These are phyloP conservation scores for Timema cristinae DNA, from an alignment of 2,888 invertebrate genomes.

Conservation along the genomic window DNA sequence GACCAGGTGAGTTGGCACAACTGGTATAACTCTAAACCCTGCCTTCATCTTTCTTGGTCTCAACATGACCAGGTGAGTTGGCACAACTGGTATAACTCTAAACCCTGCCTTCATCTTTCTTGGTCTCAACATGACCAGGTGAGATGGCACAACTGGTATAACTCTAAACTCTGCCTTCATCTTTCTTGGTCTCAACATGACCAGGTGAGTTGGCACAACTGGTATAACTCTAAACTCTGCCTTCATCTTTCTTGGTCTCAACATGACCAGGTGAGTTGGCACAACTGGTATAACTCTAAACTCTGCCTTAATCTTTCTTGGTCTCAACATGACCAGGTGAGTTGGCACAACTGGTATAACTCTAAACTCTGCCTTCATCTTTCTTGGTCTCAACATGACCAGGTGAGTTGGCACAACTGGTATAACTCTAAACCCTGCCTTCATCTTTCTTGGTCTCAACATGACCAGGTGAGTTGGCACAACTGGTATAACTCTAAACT, in stretches of 20 bases:
- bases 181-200: slow-evolving; percentile 61
- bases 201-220: slow-evolving; percentile 45
- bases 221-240: slow-evolving; percentile 55
- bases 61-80: slow-evolving; percentile 53
- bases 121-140: slow-evolving; percentile 59
- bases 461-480: slow-evolving; percentile 47
- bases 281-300: slow-evolving; percentile 39
- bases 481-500: slow-evolving; percentile 45
- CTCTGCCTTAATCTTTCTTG: slow-evolving; percentile 65
- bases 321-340: slow-evolving; percentile 58
- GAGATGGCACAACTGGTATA: slow-evolving; percentile 30
- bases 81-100: background rate
- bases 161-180: slow-evolving; percentile 67
- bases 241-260: slow-evolving; percentile 63
- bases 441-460: slow-evolving; percentile 65
- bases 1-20: slow-evolving; percentile 45
- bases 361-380: slow-evolving; percentile 66
- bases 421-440: slow-evolving; percentile 57
- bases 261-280: slow-evolving; percentile 51
- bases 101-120: slow-evolving; percentile 66
- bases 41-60: slow-evolving; percentile 64
- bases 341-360: slow-evolving; percentile 22
- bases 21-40: slow-evolving; percentile 49
- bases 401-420: slow-evolving; percentile 43
- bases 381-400: slow-evolving; percentile 60